Conservation (phyloP, 2,797 vertebrate genomes). For the Mormyrops boulengeri region DNA sequence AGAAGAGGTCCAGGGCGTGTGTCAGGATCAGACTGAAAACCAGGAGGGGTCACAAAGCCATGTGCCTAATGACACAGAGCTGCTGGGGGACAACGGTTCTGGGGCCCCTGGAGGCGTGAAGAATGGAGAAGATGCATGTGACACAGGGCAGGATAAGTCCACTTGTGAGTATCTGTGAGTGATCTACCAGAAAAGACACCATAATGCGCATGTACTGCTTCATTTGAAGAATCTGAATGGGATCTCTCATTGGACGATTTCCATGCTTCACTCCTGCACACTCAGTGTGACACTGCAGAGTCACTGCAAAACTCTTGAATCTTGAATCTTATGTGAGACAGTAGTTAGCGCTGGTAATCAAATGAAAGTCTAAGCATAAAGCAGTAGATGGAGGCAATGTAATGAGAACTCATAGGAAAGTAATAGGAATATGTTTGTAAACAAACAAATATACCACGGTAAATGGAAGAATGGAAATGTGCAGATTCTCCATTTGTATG, state of each 20-base stretch:
- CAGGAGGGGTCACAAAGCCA: not conserved
- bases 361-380: not conserved
- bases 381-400: not conserved
- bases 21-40: conserved; percentile 18
- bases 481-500: not conserved
- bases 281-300: not conserved
- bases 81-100: not conserved
- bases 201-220: not conserved
- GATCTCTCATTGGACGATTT: not conserved
- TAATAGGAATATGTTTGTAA: not conserved
- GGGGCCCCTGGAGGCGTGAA: not conserved
- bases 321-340: not conserved
- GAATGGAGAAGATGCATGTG: not conserved
- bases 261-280: not conserved
- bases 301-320: not conserved
- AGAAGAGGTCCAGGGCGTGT: conserved; percentile 26
- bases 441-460: not conserved
- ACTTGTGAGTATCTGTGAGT: conserved; percentile 9
- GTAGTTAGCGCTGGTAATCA: not conserved
- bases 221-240: not conserved
- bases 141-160: not conserved
- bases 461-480: not conserved
- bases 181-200: not conserved
- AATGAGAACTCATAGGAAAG: not conserved
- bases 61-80: not conserved